Conservation (phyloP, 2,797 vertebrate genomes). For the Anas georgica region DNA sequence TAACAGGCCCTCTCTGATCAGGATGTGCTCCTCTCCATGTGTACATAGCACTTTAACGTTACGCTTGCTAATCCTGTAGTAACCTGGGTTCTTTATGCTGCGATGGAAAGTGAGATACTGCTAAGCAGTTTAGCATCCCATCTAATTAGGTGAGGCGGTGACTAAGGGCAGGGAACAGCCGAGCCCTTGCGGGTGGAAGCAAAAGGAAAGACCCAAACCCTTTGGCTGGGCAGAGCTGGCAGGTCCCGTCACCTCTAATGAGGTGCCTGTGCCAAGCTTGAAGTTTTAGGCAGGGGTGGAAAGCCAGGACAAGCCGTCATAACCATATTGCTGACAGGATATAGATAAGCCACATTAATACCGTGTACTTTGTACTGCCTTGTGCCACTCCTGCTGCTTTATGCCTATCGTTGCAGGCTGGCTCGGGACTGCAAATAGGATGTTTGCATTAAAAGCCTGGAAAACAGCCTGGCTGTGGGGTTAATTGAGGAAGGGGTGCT, state of each 20-base stretch:
- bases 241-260: background rate
- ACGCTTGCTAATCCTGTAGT: slow-evolving; percentile 35
- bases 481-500: background rate
- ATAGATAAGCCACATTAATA: slow-evolving; percentile 35
- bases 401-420: background rate
- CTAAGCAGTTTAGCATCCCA: slow-evolving; percentile 59
- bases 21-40: background rate
- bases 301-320: background rate
- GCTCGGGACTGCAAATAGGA: background rate
- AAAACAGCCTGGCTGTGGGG: fast-evolving
- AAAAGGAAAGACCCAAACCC: background rate
- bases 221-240: background rate
- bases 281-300: background rate
- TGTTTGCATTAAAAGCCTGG: background rate
- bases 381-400: background rate
- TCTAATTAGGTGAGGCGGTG: slow-evolving; percentile 21
- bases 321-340: background rate
- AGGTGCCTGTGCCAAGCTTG: background rate
- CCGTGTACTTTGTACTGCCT: slow-evolving; percentile 21
- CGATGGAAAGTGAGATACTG: slow-evolving; percentile 48
- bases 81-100: slow-evolving; percentile 19
- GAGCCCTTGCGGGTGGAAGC: background rate
- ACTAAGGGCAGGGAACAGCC: background rate
- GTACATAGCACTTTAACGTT: background rate
- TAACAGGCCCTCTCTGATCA: background rate